A percentile compares a stretch with the other conserved stretches of the same genome.
Evolutionary conservation across 2,888 invertebrate genomes (phyloP).

Genomic region (Rhagium mordax): DNA sequence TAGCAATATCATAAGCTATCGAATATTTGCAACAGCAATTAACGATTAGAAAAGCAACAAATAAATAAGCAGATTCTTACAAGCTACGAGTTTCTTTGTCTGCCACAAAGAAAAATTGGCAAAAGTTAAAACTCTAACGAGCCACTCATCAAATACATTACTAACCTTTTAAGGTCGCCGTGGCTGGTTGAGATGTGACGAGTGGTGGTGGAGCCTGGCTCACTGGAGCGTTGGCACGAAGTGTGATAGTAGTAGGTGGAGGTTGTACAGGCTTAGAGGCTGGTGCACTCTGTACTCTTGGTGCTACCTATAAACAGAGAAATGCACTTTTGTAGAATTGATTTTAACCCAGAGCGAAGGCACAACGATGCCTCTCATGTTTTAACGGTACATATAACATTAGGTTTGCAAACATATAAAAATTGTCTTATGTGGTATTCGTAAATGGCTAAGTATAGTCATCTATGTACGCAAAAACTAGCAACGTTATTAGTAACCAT

Average conservation of each 20-base stretch:
- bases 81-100: no score
- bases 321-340: not conserved
- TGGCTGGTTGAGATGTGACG: slow-evolving; percentile 85
- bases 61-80: no score
- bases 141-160: slow-evolving; percentile 8
- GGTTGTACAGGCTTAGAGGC: slow-evolving; percentile 71
- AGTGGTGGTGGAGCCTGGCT: slow-evolving; percentile 84
- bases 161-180: slow-evolving; percentile 79
- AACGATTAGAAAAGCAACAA: no score
- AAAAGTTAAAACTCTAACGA: no score
- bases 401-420: no score
- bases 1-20: no score
- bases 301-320: slow-evolving; percentile 49
- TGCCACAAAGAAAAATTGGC: no score
- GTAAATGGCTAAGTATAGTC: no score
- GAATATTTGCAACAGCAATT: no score
- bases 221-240: slow-evolving; percentile 82
- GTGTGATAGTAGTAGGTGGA: slow-evolving; percentile 80
- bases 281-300: slow-evolving; percentile 49
- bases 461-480: no score
- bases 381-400: not conserved
- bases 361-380: not conserved
- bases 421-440: no score
- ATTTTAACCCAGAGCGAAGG: not conserved
- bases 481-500: no score